Evolutionary conservation across 2,113 vertebrate genomes (phyloP).

Genomic region (Acanthochromis polyacanthus): DNA sequence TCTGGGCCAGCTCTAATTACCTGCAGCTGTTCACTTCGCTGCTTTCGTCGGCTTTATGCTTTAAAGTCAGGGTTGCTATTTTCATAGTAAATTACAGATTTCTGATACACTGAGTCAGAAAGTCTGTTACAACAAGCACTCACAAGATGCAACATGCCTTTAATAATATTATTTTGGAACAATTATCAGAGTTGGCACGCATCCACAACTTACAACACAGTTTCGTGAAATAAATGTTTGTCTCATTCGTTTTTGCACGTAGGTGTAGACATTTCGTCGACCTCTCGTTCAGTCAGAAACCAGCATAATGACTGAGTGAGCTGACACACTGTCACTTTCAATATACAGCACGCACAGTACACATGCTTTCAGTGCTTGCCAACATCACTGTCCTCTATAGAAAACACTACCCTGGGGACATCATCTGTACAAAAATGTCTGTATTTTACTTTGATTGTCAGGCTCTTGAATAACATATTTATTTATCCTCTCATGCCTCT

Average conservation of each 20-base stretch:
- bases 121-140: constrained; percentile 87
- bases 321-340: constrained; percentile 58
- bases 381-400: constrained; percentile 44
- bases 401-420: constrained; percentile 50
- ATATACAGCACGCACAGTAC: constrained; percentile 26
- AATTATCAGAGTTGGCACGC: constrained; percentile 85
- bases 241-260: constrained; percentile 39
- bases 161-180: constrained; percentile 86
- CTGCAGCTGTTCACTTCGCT: constrained; percentile 92
- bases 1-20: constrained; percentile 92
- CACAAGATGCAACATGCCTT: constrained; percentile 84
- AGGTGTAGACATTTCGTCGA: constrained; percentile 40
- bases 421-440: constrained; percentile 37
- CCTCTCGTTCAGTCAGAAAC: constrained; percentile 52
- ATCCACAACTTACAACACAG: constrained; percentile 33
- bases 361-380: constrained; percentile 51
- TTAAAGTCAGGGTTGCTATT: constrained; percentile 89
- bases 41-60: constrained; percentile 90
- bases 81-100: constrained; percentile 92
- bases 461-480: constrained; percentile 65
- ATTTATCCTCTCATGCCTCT: constrained; percentile 61
- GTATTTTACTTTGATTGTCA: constrained; percentile 61
- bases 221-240: constrained; percentile 20
- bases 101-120: constrained; percentile 91
- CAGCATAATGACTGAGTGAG: constrained; percentile 56